phyloP scores from a whole-genome alignment of 2,797 vertebrate species.

The Sebastes taczanowskii region DNA sequence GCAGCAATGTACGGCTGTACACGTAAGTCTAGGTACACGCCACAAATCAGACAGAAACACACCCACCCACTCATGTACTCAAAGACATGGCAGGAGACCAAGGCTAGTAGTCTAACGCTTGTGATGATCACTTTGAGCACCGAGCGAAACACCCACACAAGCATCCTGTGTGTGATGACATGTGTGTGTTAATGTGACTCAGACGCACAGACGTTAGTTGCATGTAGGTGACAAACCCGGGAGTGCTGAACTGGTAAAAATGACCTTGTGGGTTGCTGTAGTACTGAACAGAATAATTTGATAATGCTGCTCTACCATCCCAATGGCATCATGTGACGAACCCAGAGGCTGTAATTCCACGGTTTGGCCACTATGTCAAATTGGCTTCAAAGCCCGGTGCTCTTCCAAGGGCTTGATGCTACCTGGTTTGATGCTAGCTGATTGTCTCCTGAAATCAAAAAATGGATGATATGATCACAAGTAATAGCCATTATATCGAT shows the following conservation, averaged over 20 bases:
- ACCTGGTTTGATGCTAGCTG: not conserved
- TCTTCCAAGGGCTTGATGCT: not conserved
- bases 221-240: conserved; percentile 33
- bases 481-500: too few relatives aligned
- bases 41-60: conserved; percentile 25
- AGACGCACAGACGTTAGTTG: conserved; percentile 32
- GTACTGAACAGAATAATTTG: not conserved
- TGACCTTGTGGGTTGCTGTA: not conserved
- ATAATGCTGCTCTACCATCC: not conserved
- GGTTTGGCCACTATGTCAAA: not conserved
- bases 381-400: not conserved
- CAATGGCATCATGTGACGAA: not conserved
- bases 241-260: conserved; percentile 29
- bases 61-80: conserved; percentile 20
- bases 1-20: conserved; percentile 20
- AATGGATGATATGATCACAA: not conserved
- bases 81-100: conserved; percentile 26
- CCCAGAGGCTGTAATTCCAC: not conserved
- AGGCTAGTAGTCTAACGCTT: conserved; percentile 15
- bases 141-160: conserved; percentile 41
- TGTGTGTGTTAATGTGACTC: conserved; percentile 48
- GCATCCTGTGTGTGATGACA: conserved; percentile 54
- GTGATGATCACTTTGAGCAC: conserved; percentile 32
- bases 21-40: not conserved
- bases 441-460: not conserved